Base-by-base conservation (phyloP, 2,888 invertebrate species). In the Hydrotaea cyrtoneurina region DNA sequence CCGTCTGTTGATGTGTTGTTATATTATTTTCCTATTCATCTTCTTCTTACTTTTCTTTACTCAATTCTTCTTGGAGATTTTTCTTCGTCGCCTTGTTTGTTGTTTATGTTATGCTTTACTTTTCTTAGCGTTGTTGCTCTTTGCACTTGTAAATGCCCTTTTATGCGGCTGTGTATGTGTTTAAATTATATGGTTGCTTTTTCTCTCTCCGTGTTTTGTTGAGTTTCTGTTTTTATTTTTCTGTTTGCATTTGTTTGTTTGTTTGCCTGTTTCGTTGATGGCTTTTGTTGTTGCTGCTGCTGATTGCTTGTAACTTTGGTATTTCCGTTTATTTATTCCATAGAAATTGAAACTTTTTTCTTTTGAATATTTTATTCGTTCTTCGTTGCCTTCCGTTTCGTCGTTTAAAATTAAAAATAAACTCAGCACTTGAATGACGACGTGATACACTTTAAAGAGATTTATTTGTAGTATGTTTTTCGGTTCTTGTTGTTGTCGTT, bases 231-330 rank as follows among this genome's bases (percentile, higher is more conserved):
- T 78, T 87, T 85, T 75, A 50, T 80, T 82, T 75, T 57, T 71
- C 75, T 53, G 43, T 76, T 82, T 75, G 62, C 86, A 69, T 50
- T 71, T 57, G 59, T n/a, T 31, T 31, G 31, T 74, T 74, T 74
- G 74, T 80, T 83, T 79, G 59, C 82, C 82, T 84, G 78, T 76
- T 86, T 74, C 84, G 82, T 80, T 66, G 59, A 62, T 83, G 78
- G 50, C 39, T 80, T 21, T 31, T 82, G 83, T 36, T n/a, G n/a
- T n/a, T n/a, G n/a, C n/a, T n/a, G n/a, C n/a, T n/a, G 86, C 83
- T 84, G 78, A 82, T 84, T 80, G 80, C 80, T 85, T 84, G 78
- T 86, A 78, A 85, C 81, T 86, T 88, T 88, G 86, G 85, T 87
- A 86, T 86, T 88, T 81, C 86, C 86, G 86, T 87, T 86, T 74